Evolutionary conservation across 1,140 invertebrate species (phyloP).

Genomic region (Drosophila prosaltans): DNA sequence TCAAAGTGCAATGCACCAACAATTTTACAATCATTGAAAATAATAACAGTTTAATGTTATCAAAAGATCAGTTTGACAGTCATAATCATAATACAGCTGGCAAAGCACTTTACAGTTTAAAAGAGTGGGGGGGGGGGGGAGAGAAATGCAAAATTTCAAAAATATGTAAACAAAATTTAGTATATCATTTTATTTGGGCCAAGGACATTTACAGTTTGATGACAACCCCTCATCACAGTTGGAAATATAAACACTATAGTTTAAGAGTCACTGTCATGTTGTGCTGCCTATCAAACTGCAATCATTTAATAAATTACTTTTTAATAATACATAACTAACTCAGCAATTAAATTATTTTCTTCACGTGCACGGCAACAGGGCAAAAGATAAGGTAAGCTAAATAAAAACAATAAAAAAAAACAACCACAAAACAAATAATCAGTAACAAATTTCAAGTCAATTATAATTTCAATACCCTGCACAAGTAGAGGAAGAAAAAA

Average conservation of each 20-base stretch:
- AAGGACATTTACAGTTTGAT: background rate
- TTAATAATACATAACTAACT: background rate
- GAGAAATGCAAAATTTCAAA: too few species aligned
- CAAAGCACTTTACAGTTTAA: too few species aligned
- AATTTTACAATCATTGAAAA: too few species aligned
- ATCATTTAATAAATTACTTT: background rate
- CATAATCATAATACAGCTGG: too few species aligned
- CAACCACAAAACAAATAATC: background rate
- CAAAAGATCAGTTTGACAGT: too few species aligned
- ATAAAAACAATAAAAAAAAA: background rate
- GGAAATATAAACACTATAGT: background rate
- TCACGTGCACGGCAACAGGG: constrained; percentile 36
- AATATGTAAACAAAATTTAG: too few species aligned
- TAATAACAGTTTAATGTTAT: too few species aligned
- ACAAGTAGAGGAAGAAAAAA: background rate
- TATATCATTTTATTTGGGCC: background rate
- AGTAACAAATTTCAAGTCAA: constrained; percentile 1
- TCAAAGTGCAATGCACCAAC: too few species aligned
- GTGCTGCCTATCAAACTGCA: background rate
- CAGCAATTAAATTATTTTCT: constrained; percentile 25
- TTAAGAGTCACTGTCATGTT: background rate
- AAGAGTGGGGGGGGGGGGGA: too few species aligned
- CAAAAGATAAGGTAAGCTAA: constrained; percentile 42
- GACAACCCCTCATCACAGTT: too few species aligned
- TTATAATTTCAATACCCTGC: constrained; percentile 2